Base-by-base conservation (phyloP, 2,797 vertebrate genomes). In the Poecilia wingei region DNA sequence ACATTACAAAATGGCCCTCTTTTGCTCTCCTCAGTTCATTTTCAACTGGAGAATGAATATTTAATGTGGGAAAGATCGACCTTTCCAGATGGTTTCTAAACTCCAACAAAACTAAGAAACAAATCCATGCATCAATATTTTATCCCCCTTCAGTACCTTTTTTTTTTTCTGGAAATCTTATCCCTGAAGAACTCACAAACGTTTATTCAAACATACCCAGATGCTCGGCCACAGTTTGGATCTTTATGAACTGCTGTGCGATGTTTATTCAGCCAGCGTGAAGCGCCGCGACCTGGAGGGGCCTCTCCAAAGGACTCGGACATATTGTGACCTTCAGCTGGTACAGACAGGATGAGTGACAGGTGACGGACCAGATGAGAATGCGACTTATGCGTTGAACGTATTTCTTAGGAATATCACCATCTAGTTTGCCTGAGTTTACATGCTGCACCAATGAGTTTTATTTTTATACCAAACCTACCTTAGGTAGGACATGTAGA, bases 61-160 rank as follows among this genome's bases (percentile, higher is more conserved):
- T 93, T 94, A 86, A 93, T 81, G 61, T 93, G 92, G 91, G 91
- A 95, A 91, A 84, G 80, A 77, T 53, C 20, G 82, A 80, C 70
- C 82, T 33, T 49, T 84, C 91, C 93, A 92, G 91, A 92, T 93
- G 91, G 92, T 84, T 79, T 78, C 84, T 93, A 84, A 84, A 91
- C 87, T 88, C 79, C 78, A 79, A 80, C 78, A 88, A 85, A 93
- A 90, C 81, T 77, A 43, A 86, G 86, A 69, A 88, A 90, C 86
- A 92, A 92, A 94, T 93, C 82, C 79, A 82, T 75, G 72, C 90
- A 94, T 94, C 82, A 92, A 94, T 94, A 93, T 94, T 95, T 94
- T 78, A 95, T 81, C 57, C 76, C 0, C 74, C 31, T 25, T 79
- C 39, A 75, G 83, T 82, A 77, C 72, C 0, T 76, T 87, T 77